Conservation (phyloP, 2,113 vertebrate genomes). For the sheep (Ovis aries) region DNA sequence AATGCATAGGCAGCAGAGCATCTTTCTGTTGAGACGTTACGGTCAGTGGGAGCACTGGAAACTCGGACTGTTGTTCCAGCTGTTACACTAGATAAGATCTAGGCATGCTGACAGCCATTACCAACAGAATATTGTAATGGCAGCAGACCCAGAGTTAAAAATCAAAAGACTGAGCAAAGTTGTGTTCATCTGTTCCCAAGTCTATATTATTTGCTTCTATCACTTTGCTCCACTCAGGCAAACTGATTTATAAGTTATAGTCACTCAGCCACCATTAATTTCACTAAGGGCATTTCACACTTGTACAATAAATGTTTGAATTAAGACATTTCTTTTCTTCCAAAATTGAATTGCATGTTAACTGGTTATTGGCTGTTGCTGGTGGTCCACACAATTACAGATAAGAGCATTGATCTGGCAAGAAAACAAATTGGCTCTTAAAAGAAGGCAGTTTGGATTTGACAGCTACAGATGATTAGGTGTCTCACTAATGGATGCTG, state of each 20-base stretch:
- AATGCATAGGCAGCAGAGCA: background rate
- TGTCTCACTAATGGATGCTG: constrained; percentile 73
- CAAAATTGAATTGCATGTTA: constrained; percentile 76
- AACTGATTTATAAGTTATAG: constrained; percentile 79
- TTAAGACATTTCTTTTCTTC: constrained; percentile 75
- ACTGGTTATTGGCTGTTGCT: constrained; percentile 76
- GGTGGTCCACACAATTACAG: constrained; percentile 73
- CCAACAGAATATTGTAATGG: background rate
- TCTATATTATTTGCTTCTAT: constrained; percentile 47
- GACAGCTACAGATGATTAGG: constrained; percentile 75
- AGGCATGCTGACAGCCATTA: background rate
- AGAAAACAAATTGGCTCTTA: constrained; percentile 80
- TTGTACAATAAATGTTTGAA: constrained; percentile 78
- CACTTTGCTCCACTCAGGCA: constrained; percentile 62
- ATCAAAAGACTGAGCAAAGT: background rate
- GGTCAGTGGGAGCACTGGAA: background rate
- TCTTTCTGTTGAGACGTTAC: background rate
- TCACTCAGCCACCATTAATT: constrained; percentile 75
- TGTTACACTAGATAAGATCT: background rate
- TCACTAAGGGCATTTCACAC: constrained; percentile 73
- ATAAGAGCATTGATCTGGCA: constrained; percentile 80
- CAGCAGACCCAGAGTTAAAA: constrained; percentile 58
- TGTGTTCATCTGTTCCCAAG: background rate
- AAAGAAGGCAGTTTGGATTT: constrained; percentile 76
- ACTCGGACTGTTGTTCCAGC: background rate